phyloP scores from a whole-genome alignment of 2,888 invertebrate genomes.

The Ceramica pisi region DNA sequence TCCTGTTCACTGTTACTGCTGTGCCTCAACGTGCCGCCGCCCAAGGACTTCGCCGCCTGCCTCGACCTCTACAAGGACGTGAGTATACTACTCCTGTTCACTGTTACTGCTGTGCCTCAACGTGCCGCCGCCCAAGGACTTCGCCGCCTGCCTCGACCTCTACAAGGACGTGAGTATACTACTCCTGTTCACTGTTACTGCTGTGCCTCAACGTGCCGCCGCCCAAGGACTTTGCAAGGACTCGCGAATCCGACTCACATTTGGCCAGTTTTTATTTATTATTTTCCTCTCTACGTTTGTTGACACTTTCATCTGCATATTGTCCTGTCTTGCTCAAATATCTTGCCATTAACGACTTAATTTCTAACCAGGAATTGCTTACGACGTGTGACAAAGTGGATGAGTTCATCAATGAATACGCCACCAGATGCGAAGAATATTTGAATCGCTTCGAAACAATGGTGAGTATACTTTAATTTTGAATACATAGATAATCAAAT shows the following conservation, averaged over 20 bases:
- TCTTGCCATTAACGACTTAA: too few species aligned
- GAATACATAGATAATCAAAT: too few species aligned
- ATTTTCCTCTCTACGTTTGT: too few species aligned
- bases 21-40: constrained; percentile 60
- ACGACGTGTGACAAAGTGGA: constrained; percentile 74
- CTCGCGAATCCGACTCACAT: too few species aligned
- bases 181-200: too few species aligned
- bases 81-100: constrained; percentile 31
- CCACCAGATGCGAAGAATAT: constrained; percentile 69
- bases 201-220: too few species aligned
- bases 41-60: constrained; percentile 63
- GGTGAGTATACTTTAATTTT: constrained; percentile 55
- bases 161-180: constrained; percentile 71
- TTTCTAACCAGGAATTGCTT: constrained; percentile 61
- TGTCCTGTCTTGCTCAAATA: too few species aligned
- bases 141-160: constrained; percentile 65
- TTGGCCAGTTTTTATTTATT: too few species aligned
- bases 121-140: constrained; percentile 61
- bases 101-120: constrained; percentile 37
- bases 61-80: constrained; percentile 72
- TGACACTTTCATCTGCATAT: too few species aligned
- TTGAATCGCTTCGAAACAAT: constrained; percentile 68
- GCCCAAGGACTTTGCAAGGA: too few species aligned
- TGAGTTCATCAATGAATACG: constrained; percentile 70
- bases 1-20: not conserved